Percentiles rank a stretch among this genome's conserved stretches.
Conservation (phyloP, 2,113 vertebrate species). For the Rhynchomys soricoides region DNA sequence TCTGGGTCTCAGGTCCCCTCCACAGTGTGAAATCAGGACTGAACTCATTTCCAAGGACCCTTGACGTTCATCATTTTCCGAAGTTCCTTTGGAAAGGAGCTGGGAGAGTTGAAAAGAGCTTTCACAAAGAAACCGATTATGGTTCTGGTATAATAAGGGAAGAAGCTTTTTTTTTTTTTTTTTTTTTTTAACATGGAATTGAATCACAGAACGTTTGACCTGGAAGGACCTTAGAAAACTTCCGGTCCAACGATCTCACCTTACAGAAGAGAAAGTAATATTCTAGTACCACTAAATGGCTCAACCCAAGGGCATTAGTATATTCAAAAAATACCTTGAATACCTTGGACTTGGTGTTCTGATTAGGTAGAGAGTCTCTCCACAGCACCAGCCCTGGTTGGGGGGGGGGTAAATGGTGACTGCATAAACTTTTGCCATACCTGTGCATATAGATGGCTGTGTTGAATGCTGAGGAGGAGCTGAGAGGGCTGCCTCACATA, state of each 20-base stretch:
- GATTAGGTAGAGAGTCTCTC: background rate
- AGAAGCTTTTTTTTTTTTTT: background rate
- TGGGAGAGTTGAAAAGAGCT: constrained; percentile 50
- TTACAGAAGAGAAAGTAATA: background rate
- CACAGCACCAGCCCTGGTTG: background rate
- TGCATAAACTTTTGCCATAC: no score
- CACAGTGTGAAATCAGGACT: background rate
- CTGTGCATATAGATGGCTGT: background rate
- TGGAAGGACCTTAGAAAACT: constrained; percentile 56
- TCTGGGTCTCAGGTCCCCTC: constrained; percentile 31
- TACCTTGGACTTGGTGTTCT: background rate
- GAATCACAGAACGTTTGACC: constrained; percentile 47
- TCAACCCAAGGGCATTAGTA: background rate
- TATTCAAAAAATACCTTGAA: background rate
- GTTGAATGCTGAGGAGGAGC: background rate
- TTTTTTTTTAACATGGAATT: background rate
- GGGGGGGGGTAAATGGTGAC: background rate
- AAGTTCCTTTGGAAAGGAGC: constrained; percentile 54
- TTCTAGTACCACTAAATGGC: background rate
- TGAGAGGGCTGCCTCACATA: background rate
- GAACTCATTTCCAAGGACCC: constrained; percentile 51
- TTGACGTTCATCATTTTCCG: constrained; percentile 24
- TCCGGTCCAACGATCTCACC: constrained; percentile 9
- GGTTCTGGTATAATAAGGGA: constrained; percentile 51
- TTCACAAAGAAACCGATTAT: constrained; percentile 38